phyloP scores from a whole-genome alignment of 2,113 vertebrate genomes.

The Acinonyx jubatus region DNA sequence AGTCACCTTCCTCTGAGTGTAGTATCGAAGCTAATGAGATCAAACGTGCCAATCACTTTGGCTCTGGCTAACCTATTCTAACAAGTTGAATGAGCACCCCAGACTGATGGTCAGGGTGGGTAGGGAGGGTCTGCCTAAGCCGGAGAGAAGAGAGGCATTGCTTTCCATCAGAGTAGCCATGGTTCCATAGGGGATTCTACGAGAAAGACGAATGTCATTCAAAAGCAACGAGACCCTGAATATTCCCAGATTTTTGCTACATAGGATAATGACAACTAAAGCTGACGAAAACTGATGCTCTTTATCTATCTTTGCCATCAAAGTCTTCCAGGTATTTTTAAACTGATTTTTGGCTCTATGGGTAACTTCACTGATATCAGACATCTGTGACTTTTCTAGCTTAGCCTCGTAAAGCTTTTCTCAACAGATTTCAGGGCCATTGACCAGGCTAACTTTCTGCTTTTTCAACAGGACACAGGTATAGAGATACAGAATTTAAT shows the following conservation, averaged over 20 bases:
- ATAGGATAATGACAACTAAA: background rate
- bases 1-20: background rate
- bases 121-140: background rate
- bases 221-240: background rate
- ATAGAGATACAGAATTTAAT: background rate
- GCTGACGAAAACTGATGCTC: accelerated
- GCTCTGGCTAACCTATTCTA: background rate
- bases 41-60: background rate
- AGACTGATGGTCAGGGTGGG: too few relatives aligned
- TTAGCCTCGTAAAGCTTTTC: background rate
- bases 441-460: background rate
- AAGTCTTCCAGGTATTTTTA: background rate
- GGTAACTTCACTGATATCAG: background rate
- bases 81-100: too few relatives aligned
- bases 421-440: background rate
- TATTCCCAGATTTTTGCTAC: background rate
- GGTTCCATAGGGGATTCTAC: background rate
- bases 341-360: background rate
- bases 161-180: background rate
- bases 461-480: background rate
- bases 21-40: background rate
- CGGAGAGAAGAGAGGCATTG: background rate
- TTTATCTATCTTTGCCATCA: background rate
- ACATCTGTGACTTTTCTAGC: too few relatives aligned
- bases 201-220: accelerated